Evolutionary conservation across 2,888 invertebrate species (phyloP).

Genomic region (Nomada fucata): DNA sequence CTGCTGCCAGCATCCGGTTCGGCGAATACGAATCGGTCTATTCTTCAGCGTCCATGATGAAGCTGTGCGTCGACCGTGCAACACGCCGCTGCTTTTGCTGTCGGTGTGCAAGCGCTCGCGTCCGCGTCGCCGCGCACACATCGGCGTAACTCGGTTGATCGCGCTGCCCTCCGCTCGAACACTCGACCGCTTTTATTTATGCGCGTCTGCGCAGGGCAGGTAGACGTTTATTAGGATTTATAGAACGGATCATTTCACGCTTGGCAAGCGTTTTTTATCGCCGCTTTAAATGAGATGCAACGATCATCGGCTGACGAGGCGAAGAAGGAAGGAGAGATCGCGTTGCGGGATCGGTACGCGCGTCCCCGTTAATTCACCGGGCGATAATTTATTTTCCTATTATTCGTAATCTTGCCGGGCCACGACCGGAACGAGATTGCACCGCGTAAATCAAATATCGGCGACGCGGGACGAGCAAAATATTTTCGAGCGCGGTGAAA

Average conservation of each 20-base stretch:
- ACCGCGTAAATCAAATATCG: slow-evolving; percentile 23
- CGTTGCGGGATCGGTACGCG: slow-evolving; percentile 4
- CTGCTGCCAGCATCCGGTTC: slow-evolving; percentile 14
- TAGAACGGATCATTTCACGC: slow-evolving; percentile 79
- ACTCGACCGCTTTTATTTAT: slow-evolving; percentile 70
- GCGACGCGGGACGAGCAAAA: not conserved
- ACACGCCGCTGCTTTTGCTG: not conserved
- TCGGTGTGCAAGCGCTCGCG: slow-evolving; percentile 38
- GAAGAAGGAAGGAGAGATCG: slow-evolving; percentile 11
- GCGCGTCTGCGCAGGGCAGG: slow-evolving; percentile 76
- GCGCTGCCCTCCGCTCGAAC: slow-evolving; percentile 55
- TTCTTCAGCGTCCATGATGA: slow-evolving; percentile 74
- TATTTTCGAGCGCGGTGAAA: not conserved
- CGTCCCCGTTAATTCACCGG: slow-evolving; percentile 15
- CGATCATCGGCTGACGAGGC: slow-evolving; percentile 67
- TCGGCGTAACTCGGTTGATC: slow-evolving; percentile 55
- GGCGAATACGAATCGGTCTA: slow-evolving; percentile 36
- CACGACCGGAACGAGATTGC: slow-evolving; percentile 17
- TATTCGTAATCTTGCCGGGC: slow-evolving; percentile 12
- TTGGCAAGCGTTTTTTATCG: slow-evolving; percentile 71
- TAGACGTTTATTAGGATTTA: slow-evolving; percentile 83
- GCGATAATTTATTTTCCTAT: slow-evolving; percentile 27
- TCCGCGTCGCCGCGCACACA: slow-evolving; percentile 43
- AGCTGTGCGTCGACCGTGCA: slow-evolving; percentile 67
- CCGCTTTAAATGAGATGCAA: slow-evolving; percentile 74